Base-by-base conservation (phyloP, 2,888 invertebrate species). In the Lapara coniferarum region DNA sequence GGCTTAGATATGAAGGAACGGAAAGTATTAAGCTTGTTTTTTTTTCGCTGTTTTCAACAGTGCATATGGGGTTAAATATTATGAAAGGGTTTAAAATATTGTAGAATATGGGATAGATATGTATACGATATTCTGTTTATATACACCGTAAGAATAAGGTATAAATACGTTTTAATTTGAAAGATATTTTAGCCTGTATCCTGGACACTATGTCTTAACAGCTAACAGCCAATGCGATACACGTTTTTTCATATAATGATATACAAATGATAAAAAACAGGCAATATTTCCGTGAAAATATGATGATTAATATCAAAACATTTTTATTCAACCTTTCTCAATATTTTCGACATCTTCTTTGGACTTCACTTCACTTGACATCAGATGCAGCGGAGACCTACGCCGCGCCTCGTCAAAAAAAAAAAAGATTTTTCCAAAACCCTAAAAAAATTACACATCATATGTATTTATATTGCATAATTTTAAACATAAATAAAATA, bases 1-100 rank as follows among this genome's bases (percentile, higher is more conserved):
- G 92, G 91, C 92, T 86, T 89, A 85, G 83, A 84, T 78, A 37
- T 37, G 49, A 79, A 85, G 82, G 83, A 81, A 84, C 80, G 77
- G 80, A 80, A 83, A 77, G 72, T 81, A 71, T 69, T 63, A 63
- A 49, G 63, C 63, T 49, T 63, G 46, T 6, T 49, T 19, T 37
- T 19, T 44, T 59, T 49, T 19, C 12, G 63, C n/a, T 59, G 44
- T 44, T 12, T 13, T 63, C 13, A 25, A 49, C 49, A 63, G 49
- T 63, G 49, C 63, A 49, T 63, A 16, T 44, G 44, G n/a, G 10
- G 12, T 58, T 10, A n/a, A 8, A 14, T 58, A 37, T 44, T 8
- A 1, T 4, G 12, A n/a, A 10, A 59, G 16, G 10, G 16, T 16
- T 8, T 53, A 16, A 37, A 46, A 7, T 58, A 14, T 44, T 46